Base-by-base conservation (phyloP, 92 coral and sea anemone genomes). In the Palythoa grandis region DNA sequence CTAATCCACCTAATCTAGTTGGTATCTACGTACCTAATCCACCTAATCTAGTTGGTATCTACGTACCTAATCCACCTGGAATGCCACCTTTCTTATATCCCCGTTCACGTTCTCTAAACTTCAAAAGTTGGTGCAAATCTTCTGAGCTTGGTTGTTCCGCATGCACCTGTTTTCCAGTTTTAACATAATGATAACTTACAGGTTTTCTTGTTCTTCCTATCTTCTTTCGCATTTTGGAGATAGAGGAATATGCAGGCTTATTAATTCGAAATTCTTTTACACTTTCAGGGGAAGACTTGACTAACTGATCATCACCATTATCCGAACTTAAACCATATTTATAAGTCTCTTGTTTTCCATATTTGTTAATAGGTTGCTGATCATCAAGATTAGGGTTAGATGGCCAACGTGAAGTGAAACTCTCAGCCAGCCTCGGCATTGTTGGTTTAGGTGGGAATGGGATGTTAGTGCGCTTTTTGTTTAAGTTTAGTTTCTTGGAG, bases 71-170 rank as follows among this genome's bases (percentile, higher is more conserved):
- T 29, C 85, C 89, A 50, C 77, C 70, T 3, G 85, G 77, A 78
- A 79, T 70, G 38, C 70, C 85, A 80, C 66, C 85, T 67, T 86
- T 82, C 47, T 87, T 76, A 60, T 76, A 75, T 9, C 57, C 74
- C 7, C 87, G 87, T 66, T 47, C 38, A 17, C 19, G 65, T 29
- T n/a, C 70, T 60, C 52, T 86, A 73, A 71, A 74, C 54, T 70
- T 90, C 9, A 70, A 82, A 73, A 90, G 78, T 60, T 90, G 74
- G 8, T 84, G 85, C 10, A 90, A 67, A 57, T 86, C 92, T 15
- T 82, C 87, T 12, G 52, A 24, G 23, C 82, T 86, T n/a, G 85
- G 88, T 6, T 58, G 84, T 72, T 90, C 90, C 19, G 92, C 60
- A 25, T 66, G 22, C 48, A 80, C 2, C 37, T 14, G 25, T 20